phyloP scores from a whole-genome alignment of 1,140 invertebrate species.

The Bombus picipes region DNA sequence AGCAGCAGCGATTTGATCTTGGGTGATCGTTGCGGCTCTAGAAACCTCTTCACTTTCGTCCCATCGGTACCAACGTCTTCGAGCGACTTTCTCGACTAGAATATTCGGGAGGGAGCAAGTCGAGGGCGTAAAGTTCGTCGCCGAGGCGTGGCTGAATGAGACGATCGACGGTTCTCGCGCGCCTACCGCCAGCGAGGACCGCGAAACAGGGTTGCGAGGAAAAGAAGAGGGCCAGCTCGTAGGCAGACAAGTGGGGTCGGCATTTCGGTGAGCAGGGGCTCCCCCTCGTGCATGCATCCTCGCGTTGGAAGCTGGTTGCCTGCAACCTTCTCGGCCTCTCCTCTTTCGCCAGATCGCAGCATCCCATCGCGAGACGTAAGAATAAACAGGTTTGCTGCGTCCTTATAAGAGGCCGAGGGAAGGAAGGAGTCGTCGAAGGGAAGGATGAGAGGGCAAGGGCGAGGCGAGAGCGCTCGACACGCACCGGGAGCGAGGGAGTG shows the following conservation, averaged over 20 bases:
- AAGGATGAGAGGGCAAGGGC: conserved; percentile 60
- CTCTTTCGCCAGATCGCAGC: conserved; percentile 61
- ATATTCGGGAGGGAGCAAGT: conserved; percentile 51
- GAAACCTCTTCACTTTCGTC: conserved; percentile 17
- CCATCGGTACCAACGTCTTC: not conserved
- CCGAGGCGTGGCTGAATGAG: conserved; percentile 52
- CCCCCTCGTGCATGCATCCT: conserved; percentile 45
- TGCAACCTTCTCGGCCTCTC: conserved; percentile 23
- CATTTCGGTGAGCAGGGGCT: conserved; percentile 55
- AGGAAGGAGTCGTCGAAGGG: conserved; percentile 35
- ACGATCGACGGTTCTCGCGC: conserved; percentile 18
- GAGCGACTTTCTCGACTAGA: not conserved
- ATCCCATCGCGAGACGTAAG: conserved; percentile 71
- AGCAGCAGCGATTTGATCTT: conserved; percentile 1
- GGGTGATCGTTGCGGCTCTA: not conserved
- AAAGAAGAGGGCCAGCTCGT: not conserved
- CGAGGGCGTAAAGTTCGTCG: conserved; percentile 60
- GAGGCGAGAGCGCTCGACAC: conserved; percentile 68
- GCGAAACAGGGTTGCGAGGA: not conserved
- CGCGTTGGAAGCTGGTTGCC: conserved; percentile 56
- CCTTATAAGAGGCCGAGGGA: conserved; percentile 64
- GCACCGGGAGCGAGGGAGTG: conserved; percentile 22
- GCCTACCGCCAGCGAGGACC: not conserved
- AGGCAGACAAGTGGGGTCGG: conserved; percentile 40
- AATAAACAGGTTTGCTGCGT: conserved; percentile 72